Percentiles rank a stretch among this genome's conserved stretches.
Conservation (phyloP, 2,797 vertebrate species). For the Molossus alvarezi region DNA sequence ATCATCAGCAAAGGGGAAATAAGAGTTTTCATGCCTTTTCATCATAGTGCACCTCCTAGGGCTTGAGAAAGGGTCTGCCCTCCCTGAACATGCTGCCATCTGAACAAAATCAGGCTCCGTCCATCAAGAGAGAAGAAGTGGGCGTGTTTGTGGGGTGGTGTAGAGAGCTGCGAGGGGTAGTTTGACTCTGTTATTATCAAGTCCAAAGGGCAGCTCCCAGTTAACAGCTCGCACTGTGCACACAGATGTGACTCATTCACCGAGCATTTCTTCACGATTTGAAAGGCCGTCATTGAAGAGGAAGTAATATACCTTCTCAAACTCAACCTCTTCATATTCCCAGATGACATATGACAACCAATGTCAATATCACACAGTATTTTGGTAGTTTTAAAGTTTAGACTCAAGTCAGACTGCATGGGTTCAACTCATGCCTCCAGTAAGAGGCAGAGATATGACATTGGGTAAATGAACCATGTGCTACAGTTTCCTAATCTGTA, state of each 20-base stretch:
- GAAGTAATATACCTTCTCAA: not conserved
- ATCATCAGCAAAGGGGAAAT: not conserved
- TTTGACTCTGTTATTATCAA: not conserved
- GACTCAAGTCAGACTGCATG: not conserved
- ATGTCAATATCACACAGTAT: not conserved
- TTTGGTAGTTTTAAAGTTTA: not conserved
- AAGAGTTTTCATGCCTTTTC: not conserved
- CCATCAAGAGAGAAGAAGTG: not conserved
- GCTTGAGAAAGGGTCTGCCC: not conserved
- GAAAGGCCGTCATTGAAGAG: not conserved
- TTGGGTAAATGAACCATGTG: no score
- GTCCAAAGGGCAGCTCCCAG: not conserved
- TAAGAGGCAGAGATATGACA: not conserved
- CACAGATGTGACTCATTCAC: fast-evolving
- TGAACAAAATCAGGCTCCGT: not conserved
- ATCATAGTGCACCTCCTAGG: not conserved
- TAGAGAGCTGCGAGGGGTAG: not conserved
- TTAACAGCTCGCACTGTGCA: not conserved
- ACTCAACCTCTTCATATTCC: not conserved
- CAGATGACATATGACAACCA: not conserved
- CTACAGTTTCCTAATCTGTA: not conserved
- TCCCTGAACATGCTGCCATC: not conserved
- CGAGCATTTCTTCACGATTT: not conserved
- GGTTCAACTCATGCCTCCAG: no score
- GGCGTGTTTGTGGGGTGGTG: not conserved